phyloP scores from a whole-genome alignment of 1,140 invertebrate species.

The Heterodera schachtii region DNA sequence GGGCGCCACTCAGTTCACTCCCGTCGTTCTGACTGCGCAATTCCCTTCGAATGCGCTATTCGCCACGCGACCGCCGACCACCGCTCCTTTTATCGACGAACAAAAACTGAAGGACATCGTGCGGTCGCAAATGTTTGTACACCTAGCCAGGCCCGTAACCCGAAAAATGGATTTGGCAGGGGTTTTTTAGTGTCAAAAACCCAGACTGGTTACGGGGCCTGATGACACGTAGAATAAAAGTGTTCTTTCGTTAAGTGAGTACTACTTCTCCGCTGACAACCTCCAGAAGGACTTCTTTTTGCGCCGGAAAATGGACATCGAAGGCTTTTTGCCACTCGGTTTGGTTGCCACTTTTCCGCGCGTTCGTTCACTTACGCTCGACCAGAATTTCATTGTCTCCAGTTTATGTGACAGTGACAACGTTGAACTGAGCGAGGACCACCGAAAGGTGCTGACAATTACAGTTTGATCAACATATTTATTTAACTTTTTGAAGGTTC shows the following conservation, averaged over 20 bases:
- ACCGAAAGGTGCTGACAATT: conserved; percentile 34
- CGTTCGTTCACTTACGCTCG: conserved; percentile 82
- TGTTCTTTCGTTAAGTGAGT: conserved; percentile 78
- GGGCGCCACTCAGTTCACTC: conserved; percentile 23
- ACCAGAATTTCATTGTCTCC: conserved; percentile 78
- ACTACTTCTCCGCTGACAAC: conserved; percentile 98
- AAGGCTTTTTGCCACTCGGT: conserved; percentile 88
- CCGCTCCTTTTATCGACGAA: conserved; percentile 32
- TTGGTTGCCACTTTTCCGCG: conserved; percentile 94
- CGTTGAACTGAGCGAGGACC: conserved; percentile 55
- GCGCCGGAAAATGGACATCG: conserved; percentile 88
- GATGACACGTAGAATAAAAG: no score
- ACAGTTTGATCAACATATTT: no score
- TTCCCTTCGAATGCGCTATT: conserved; percentile 35
- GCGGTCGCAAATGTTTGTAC: conserved; percentile 61
- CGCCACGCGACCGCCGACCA: conserved; percentile 20
- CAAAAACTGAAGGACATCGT: conserved; percentile 60
- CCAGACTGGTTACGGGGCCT: no score
- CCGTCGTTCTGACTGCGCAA: conserved; percentile 28
- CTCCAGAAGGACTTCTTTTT: conserved; percentile 92
- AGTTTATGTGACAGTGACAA: conserved; percentile 59
- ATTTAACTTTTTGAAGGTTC: conserved; percentile 29
- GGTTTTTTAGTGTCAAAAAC: no score
- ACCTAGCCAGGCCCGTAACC: neutral
- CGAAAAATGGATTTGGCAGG: no score